Base-by-base conservation (phyloP, 2,888 invertebrate genomes). In the Eueremaeus valkanovi region DNA sequence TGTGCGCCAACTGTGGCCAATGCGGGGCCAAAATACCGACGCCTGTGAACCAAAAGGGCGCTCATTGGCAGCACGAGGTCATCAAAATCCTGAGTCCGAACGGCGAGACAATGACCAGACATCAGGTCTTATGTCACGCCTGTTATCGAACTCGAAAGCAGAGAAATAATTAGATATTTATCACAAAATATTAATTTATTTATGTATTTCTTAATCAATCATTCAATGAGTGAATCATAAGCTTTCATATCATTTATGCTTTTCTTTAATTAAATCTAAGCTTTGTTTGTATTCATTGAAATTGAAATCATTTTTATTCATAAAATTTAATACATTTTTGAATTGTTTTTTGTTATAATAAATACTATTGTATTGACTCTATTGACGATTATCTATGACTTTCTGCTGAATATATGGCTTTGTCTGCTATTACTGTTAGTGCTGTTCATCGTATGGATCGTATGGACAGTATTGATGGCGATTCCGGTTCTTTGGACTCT, bases 1-100 rank as follows among this genome's bases (percentile, higher is more conserved):
- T 89, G 80, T 92, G 92, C 82, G 75, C 77, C 16, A 33, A 72
- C 21, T 77, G 77, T 42, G 77, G 75, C 5, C 72, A 77, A 51
- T 77, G 77, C 24, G 75, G 77, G 27, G 31, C 73, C 16, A 77
- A 58, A 36, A 73, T 29, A 11, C 74, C 77, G 16, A 45, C 55
- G 13, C 72, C 63, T 18, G 33, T 51, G 16, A 40, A 36, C 24
- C 68, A 68, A 42, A 68, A 68, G 42, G 68, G 68, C 21, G 40
- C 68, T 13, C 49, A 75, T 45, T 77, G 77, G 77, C 75, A 77
- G 40, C 77, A 77, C 49, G 77, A 75, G 33, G 40, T 75, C 31
- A 77, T 77, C 36, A 77, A 77, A 36, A 77, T 77, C 21, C 27
- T 72, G 40, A 68, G 68, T 68, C 77, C 75, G 21, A 72, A 73